Conservation (phyloP, 2,113 vertebrate genomes). For the Antechinus stuartii region DNA sequence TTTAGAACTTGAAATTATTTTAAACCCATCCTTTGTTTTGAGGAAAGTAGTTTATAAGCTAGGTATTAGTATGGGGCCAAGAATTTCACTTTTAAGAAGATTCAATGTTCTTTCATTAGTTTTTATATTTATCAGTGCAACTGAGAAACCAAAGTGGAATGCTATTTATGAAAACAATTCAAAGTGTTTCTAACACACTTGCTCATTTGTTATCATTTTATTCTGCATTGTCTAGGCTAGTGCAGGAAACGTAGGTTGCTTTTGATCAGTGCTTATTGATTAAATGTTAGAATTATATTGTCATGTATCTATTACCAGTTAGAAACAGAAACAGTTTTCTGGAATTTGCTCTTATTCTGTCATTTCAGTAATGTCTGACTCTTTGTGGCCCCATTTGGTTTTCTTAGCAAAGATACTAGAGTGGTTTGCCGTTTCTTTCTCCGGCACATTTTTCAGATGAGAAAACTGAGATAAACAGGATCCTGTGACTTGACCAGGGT, state of each 20-base stretch:
- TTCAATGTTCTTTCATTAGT: neutral
- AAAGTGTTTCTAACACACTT: neutral
- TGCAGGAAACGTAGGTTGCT: neutral
- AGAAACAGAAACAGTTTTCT: neutral
- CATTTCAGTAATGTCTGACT: neutral
- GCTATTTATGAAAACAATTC: neutral
- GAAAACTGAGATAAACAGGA: neutral
- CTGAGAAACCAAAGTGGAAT: neutral
- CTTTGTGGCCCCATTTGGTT: neutral
- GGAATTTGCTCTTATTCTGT: neutral
- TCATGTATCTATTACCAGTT: neutral
- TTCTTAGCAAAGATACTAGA: neutral
- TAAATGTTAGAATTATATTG: neutral
- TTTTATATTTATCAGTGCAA: neutral
- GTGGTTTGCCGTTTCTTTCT: neutral
- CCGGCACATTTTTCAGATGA: neutral
- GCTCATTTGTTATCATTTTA: neutral
- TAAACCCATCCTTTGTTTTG: neutral
- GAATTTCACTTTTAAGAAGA: neutral
- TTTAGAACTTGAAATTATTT: neutral
- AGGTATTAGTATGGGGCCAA: neutral
- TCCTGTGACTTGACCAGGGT: neutral
- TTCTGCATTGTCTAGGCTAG: neutral
- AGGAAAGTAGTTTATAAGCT: neutral
- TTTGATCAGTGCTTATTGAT: neutral